These are phyloP conservation scores for Vombatus ursinus DNA, from an alignment of 2,113 vertebrate genomes.

Conservation along the genomic window DNA sequence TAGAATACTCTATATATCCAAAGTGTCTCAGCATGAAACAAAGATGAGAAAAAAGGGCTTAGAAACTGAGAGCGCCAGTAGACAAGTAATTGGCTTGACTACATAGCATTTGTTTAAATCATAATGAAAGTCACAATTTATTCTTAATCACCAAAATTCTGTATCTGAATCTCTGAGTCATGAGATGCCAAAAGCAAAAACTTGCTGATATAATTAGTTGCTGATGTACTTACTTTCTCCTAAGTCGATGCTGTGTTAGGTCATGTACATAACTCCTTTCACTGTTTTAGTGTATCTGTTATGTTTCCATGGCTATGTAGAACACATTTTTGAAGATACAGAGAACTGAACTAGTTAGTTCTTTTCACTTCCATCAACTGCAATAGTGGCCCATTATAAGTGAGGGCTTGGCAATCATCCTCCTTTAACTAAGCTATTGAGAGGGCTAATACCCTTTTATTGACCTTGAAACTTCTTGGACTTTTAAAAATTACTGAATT, in stretches of 20 bases:
- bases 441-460: not conserved
- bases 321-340: not conserved
- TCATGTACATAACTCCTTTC: not conserved
- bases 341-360: not conserved
- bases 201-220: not conserved
- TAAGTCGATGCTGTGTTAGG: not conserved
- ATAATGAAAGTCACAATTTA: conserved; percentile 28
- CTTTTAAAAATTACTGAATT: not conserved
- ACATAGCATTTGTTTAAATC: conserved; percentile 2
- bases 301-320: not conserved
- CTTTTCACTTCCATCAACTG: not conserved
- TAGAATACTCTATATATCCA: not conserved
- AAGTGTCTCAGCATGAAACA: not conserved
- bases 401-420: not conserved
- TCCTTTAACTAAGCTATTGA: not conserved
- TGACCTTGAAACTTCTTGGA: not conserved
- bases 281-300: not conserved
- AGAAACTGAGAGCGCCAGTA: not conserved
- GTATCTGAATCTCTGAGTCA: conserved; percentile 20
- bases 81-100: not conserved
- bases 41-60: not conserved
- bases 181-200: not conserved
- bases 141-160: conserved; percentile 36
- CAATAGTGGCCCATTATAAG: not conserved
- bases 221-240: not conserved